Base-by-base conservation (phyloP, 2,888 invertebrate species). In the Baccha elongata region DNA sequence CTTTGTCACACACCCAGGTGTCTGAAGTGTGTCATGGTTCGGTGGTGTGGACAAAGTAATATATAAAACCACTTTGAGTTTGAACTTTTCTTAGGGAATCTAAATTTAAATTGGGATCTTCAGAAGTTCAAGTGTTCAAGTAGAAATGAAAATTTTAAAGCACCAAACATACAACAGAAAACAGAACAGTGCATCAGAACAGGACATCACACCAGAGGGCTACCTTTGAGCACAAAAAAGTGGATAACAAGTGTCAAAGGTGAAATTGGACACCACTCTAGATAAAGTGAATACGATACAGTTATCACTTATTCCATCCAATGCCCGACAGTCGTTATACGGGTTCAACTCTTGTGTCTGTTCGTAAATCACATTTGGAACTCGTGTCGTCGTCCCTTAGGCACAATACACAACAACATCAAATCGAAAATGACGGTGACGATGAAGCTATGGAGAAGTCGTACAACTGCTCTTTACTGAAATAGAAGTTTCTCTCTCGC, bases 191-290 rank as follows among this genome's bases (percentile, higher is more conserved):
- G n/a, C n/a, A 26, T n/a, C 40, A 73, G 21, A 26, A 15, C 50
- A 60, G 13, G 19, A 23, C 21, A n/a, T 35, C 15, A 19, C 17
- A n/a, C n/a, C n/a, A n/a, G 50, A 40, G 40, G 55, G 8, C 58
- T 55, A 8, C 17, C 15, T 53, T 17, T 21, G 35, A 19, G 17
- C 32, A 35, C 53, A 29, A 21, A 32, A n/a, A 42, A 69, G 53
- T 58, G 73, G 68, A 68, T 73, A 48, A 62, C 73, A 73, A 74
- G 68, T 80, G 79, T 80, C 79, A 80, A 55, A 80, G 64, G 74
- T 73, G 79, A 79, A 74, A 80, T 74, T n/a, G 68, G 80, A 80
- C 67, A 80, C 74, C 50, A 64, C 74, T 64, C 26, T 5, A 8
- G 68, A 35, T 42, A 19, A 19, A 44, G 17, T 1, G 52, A 42